Percentiles rank a stretch among this genome's conserved stretches.
phyloP scores from a whole-genome alignment of 2,888 invertebrate species.

The Ceramica pisi region DNA sequence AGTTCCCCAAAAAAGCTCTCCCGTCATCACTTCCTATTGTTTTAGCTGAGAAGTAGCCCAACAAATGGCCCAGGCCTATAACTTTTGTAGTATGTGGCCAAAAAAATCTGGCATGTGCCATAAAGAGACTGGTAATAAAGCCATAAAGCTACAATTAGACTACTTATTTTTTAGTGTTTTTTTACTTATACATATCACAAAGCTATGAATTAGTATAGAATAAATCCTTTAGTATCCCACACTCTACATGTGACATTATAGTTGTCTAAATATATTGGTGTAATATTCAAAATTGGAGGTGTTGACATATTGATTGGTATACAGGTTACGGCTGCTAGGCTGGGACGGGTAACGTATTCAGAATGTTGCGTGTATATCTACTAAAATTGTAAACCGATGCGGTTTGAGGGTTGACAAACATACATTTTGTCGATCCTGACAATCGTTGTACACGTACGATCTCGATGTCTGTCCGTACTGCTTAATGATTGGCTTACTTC shows the following conservation, averaged over 20 bases:
- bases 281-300: constrained; percentile 15
- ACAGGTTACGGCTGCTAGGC: constrained; percentile 93
- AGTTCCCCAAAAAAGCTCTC: too few species aligned
- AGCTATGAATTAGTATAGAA: too few species aligned
- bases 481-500: constrained; percentile 61
- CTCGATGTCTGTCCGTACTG: constrained; percentile 53
- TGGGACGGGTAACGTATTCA: constrained; percentile 93
- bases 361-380: constrained; percentile 67
- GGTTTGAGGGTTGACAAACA: constrained; percentile 31
- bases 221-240: neutral
- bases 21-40: too few species aligned
- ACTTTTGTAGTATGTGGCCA: too few species aligned
- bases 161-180: too few species aligned
- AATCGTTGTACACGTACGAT: constrained; percentile 47
- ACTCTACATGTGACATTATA: neutral
- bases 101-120: too few species aligned
- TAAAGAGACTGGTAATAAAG: too few species aligned
- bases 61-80: too few species aligned
- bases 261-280: neutral
- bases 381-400: constrained; percentile 62
- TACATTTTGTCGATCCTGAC: constrained; percentile 43
- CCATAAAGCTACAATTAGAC: too few species aligned
- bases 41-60: too few species aligned
- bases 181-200: too few species aligned
- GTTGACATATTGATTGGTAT: constrained; percentile 70